These are phyloP conservation scores for Lepidocolaptes lacrymiger DNA, from an alignment of 2,797 vertebrate species.

Conservation along the genomic window DNA sequence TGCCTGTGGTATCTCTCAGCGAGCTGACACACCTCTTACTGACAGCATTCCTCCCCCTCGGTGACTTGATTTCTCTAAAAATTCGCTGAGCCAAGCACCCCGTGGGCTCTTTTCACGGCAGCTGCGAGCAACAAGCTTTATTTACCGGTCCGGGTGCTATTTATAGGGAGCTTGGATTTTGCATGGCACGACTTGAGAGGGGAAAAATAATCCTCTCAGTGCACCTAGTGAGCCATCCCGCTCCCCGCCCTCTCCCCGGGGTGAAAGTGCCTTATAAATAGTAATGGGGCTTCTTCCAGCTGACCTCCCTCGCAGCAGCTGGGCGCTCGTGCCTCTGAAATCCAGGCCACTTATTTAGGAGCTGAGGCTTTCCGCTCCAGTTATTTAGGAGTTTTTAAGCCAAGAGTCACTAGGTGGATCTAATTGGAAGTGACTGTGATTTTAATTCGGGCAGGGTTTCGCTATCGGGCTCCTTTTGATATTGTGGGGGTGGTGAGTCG, in stretches of 20 bases:
- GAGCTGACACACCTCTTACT: not conserved
- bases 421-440: slow-evolving; percentile 60
- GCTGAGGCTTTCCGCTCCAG: slow-evolving; percentile 57
- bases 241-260: not conserved
- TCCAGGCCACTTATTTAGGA: slow-evolving; percentile 49
- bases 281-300: slow-evolving; percentile 10
- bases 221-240: not conserved
- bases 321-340: slow-evolving; percentile 38
- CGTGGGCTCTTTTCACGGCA: not conserved
- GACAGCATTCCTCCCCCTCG: not conserved
- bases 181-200: not conserved
- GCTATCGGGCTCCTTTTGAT: not conserved
- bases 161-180: not conserved
- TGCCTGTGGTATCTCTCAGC: not conserved
- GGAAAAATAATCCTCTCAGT: not conserved
- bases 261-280: slow-evolving; percentile 13
- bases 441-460: slow-evolving; percentile 35
- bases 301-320: slow-evolving; percentile 55
- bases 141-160: not conserved
- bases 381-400: slow-evolving; percentile 28
- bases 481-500: not conserved
- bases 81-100: not conserved
- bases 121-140: not conserved
- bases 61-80: not conserved
- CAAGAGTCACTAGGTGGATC: slow-evolving; percentile 55